Base-by-base conservation (phyloP, 2,113 vertebrate species). In the Paralichthys olivaceus region DNA sequence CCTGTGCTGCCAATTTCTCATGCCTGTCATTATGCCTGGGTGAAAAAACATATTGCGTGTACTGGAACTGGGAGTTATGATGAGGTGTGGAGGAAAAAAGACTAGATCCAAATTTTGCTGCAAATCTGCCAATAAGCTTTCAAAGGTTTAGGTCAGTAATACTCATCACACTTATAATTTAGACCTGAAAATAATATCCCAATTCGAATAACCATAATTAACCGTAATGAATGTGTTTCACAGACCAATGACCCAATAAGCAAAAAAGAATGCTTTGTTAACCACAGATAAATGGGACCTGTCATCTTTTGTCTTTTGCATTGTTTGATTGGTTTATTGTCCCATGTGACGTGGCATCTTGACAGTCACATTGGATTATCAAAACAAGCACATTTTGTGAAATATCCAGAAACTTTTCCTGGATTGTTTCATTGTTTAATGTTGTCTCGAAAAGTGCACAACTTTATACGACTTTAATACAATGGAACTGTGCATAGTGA, bases 201-300 rank as follows among this genome's bases (percentile, higher is more conserved):
- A 2, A 11, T 55, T 29, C 32, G 57, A n/a, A 59, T 58, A 32
- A n/a, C 26, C 2, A 5, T 13, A 55, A 55, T 55, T 12, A 19
- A 17, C 25, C 13, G 0, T 14, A 55, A 55, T 55, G 22, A 25
- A 28, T 57, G 14, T 3, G 55, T 28, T 28, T 17, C 14, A 58
- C 17, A 58, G 7, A 11, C 20, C 7, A 58, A 32, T 29, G 26
- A 32, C 17, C 6, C 5, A 58, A 13, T 19, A 8, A 20, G 23
- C 26, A 57, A 51, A 49, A 55, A 79, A 60, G 15, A 26, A 73
- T n/a, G 20, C 20, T 22, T 25, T 45, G 22, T 53, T 32, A 71
- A 15, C 2, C 7, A 12, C 19, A 53, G 61, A 77, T 62, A 66
- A 47, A 70, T 76, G 23, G n/a, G 51, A 43, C 45, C 23, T 62